Evolutionary conservation across 2,797 vertebrate genomes (phyloP).

Genomic region (Phaenicophaeus curvirostris): DNA sequence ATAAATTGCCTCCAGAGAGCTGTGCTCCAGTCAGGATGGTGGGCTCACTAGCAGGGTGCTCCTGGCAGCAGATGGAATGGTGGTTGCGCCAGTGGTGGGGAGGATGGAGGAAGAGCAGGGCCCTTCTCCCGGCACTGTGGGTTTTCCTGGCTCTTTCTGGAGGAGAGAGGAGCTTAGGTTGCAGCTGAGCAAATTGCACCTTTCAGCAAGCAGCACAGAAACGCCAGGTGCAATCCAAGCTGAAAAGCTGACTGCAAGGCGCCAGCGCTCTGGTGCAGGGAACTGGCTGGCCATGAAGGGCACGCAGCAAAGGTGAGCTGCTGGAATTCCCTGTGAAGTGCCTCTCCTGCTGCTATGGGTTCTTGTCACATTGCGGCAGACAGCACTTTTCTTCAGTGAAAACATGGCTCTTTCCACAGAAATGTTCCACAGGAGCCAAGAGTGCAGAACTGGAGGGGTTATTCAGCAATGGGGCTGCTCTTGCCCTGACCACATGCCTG

Average conservation of each 20-base stretch:
- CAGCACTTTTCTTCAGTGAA: fast-evolving
- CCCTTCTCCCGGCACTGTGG: not conserved
- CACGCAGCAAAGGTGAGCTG: fast-evolving
- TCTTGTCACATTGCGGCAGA: fast-evolving
- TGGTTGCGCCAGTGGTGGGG: not conserved
- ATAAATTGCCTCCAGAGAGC: fast-evolving
- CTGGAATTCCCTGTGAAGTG: not conserved
- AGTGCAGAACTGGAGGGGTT: no score
- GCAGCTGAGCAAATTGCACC: not conserved
- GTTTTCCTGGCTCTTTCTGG: not conserved
- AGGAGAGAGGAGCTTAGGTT: not conserved
- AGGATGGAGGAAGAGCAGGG: not conserved
- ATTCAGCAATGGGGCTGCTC: not conserved
- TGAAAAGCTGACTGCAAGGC: not conserved
- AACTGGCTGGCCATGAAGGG: not conserved
- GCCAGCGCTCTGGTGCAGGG: fast-evolving
- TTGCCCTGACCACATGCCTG: not conserved
- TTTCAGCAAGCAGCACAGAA: not conserved
- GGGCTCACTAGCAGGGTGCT: not conserved
- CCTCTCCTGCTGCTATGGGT: not conserved
- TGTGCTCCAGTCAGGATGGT: not conserved
- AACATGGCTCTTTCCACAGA: not conserved
- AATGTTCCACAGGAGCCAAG: not conserved
- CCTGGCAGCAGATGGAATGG: fast-evolving
- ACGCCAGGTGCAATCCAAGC: not conserved